Evolutionary conservation across 2,113 vertebrate species (phyloP).

Genomic region (Lamprologus ornatipinnis): DNA sequence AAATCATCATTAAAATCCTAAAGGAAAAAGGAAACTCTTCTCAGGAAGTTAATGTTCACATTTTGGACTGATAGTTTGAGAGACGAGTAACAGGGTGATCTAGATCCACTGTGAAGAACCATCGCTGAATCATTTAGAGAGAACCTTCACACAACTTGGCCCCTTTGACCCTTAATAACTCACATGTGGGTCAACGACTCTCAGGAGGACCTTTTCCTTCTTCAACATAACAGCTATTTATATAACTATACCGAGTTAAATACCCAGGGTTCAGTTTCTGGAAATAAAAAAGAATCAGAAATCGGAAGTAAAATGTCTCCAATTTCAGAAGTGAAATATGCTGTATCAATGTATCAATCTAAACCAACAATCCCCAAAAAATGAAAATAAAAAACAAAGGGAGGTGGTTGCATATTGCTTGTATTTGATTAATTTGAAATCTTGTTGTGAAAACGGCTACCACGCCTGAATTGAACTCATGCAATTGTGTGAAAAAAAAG

Average conservation of each 20-base stretch:
- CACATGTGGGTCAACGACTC: not conserved
- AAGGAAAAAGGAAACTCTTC: not conserved
- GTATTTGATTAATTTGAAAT: not conserved
- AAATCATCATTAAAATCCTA: not conserved
- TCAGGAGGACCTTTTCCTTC: not conserved
- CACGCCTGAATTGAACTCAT: not conserved
- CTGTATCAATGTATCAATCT: not conserved
- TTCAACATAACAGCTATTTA: not conserved
- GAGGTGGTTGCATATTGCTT: not conserved
- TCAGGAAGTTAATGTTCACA: not conserved
- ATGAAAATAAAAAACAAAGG: not conserved
- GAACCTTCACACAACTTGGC: not conserved
- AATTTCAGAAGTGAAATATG: not conserved
- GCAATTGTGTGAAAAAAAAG: not conserved
- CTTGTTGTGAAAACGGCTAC: not conserved
- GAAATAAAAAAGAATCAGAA: not conserved
- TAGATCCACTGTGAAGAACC: not conserved
- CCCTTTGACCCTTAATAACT: not conserved
- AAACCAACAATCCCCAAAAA: not conserved
- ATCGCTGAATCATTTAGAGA: not conserved
- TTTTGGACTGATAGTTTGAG: not conserved
- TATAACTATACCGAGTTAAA: not conserved
- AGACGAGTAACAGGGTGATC: not conserved
- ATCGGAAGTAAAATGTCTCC: not conserved
- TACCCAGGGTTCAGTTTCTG: not conserved